Conservation (phyloP, 2,888 invertebrate species). For the Heliconius hortense region DNA sequence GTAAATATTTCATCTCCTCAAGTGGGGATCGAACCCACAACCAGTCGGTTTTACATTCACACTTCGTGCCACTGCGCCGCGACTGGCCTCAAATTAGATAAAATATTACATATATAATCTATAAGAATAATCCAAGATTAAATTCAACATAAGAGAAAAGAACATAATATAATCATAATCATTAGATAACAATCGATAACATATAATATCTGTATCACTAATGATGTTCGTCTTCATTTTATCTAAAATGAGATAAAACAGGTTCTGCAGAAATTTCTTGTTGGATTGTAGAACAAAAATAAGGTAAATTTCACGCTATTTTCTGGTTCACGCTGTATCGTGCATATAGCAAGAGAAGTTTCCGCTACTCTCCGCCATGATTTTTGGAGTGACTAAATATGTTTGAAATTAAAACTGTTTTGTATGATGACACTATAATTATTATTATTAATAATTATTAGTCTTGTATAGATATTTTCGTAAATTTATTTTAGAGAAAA, state of each 20-base stretch:
- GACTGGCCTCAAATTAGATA: not conserved
- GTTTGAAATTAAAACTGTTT: too few species aligned
- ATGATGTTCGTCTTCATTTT: not conserved
- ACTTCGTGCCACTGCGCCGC: not conserved
- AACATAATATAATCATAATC: not conserved
- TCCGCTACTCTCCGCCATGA: too few species aligned
- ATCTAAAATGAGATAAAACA: slow-evolving; percentile 12
- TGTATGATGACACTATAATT: too few species aligned
- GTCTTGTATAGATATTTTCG: too few species aligned
- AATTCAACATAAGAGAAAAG: slow-evolving; percentile 3
- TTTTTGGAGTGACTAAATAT: too few species aligned
- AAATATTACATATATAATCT: not conserved
- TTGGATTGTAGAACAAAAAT: not conserved
- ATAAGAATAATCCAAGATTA: not conserved
- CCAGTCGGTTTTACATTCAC: not conserved
- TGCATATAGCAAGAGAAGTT: not conserved
- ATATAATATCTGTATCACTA: slow-evolving; percentile 6
- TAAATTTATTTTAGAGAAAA: too few species aligned
- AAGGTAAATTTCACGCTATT: not conserved
- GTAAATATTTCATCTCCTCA: too few species aligned
- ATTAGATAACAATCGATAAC: slow-evolving; percentile 14
- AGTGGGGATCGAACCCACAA: not conserved
- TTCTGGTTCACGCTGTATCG: not conserved
- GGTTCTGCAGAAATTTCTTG: not conserved
- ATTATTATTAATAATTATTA: too few species aligned